Percentiles rank a stretch among this genome's conserved stretches.
phyloP scores from a whole-genome alignment of 2,113 vertebrate genomes.

The Aegotheles bennettii region DNA sequence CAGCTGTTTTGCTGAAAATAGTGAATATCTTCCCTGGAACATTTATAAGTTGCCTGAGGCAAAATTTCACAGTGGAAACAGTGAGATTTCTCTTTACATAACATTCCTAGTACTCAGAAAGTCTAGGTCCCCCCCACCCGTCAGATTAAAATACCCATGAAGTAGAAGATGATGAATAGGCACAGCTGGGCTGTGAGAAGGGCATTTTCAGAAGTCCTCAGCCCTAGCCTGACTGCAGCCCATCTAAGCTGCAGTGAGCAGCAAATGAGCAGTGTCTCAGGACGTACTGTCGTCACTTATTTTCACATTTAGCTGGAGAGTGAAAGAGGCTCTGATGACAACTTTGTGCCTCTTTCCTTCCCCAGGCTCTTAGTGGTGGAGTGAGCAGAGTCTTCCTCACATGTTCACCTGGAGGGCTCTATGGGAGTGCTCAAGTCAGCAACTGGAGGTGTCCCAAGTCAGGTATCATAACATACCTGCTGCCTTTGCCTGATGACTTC shows the following conservation, averaged over 20 bases:
- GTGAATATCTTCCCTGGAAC: constrained; percentile 62
- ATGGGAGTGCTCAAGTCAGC: background rate
- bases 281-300: background rate
- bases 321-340: background rate
- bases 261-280: background rate
- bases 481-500: background rate
- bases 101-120: constrained; percentile 35
- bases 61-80: constrained; percentile 65
- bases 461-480: background rate
- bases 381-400: accelerated
- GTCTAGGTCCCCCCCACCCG: background rate
- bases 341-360: background rate
- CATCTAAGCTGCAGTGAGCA: background rate
- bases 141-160: constrained; percentile 33
- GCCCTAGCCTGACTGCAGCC: background rate
- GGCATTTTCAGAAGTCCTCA: background rate
- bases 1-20: constrained; percentile 62
- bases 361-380: accelerated
- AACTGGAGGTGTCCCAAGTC: background rate
- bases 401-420: background rate
- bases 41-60: constrained; percentile 56
- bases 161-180: constrained; percentile 58
- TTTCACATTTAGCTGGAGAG: background rate
- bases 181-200: constrained; percentile 43
- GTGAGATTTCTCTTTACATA: constrained; percentile 59